Evolutionary conservation across 1,140 invertebrate species (phyloP).

Genomic region (Scaptomyza pallida): DNA sequence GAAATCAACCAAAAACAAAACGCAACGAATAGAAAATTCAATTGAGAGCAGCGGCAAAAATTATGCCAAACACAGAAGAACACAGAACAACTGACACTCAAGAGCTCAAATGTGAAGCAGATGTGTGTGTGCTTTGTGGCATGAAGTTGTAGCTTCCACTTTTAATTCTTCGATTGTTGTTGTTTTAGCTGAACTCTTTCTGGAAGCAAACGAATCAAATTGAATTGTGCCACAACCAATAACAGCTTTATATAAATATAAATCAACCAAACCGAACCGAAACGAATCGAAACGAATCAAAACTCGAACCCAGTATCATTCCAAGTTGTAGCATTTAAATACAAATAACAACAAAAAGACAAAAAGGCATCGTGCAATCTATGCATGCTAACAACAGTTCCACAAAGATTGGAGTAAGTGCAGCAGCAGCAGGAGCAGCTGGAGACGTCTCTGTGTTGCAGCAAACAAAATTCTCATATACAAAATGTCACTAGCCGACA

Average conservation of each 20-base stretch:
- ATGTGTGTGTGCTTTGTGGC: conserved; percentile 43
- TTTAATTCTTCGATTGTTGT: conserved; percentile 40
- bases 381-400: conserved; percentile 37
- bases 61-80: conserved; percentile 31
- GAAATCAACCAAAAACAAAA: conserved; percentile 35
- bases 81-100: conserved; percentile 21
- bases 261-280: conserved; percentile 42
- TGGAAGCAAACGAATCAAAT: conserved; percentile 54
- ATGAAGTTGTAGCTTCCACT: conserved; percentile 48
- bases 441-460: conserved; percentile 22
- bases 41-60: conserved; percentile 36
- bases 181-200: conserved; percentile 25
- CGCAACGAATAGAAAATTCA: conserved; percentile 21
- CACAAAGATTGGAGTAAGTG: conserved; percentile 26
- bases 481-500: conserved; percentile 83
- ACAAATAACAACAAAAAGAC: conserved; percentile 20
- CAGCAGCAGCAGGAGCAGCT: conserved; percentile 12
- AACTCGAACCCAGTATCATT: conserved; percentile 62
- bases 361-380: conserved; percentile 38
- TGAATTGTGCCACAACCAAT: conserved; percentile 40
- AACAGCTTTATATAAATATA: conserved; percentile 41
- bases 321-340: conserved; percentile 63
- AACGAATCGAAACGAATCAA: conserved; percentile 11
- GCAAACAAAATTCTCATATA: conserved; percentile 78
- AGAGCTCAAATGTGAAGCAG: conserved; percentile 66